Base-by-base conservation (phyloP, 2,113 vertebrate genomes). In the Sisor rabdophorus region DNA sequence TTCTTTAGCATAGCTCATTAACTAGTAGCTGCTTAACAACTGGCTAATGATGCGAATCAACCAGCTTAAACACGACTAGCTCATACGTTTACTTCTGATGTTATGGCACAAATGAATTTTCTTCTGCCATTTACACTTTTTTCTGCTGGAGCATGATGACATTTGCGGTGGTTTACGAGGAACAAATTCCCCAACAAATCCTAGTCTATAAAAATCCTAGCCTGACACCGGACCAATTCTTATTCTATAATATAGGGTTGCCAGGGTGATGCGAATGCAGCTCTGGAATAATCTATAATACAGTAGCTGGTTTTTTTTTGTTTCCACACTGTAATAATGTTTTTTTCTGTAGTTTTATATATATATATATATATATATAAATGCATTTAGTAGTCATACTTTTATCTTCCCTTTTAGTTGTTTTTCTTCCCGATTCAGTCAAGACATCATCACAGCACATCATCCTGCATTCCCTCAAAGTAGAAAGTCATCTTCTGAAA, bases 401-500 rank as follows among this genome's bases (percentile, higher is more conserved):
- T 68, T 68, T 6, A 50, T 50, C 20, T 24, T 56, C 20, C 30
- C 13, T 1, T 4, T 44, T 32, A 75, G 7, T 26, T 48, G 22
- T 22, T 32, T 17, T 47, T n/a, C 32, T 54, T 59, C 2, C 44
- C 12, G 16, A 70, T 60, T 44, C 55, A 8, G 16, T 28, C 32
- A 26, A 32, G 26, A 28, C 22, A 59, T 78, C 13, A 32, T 24
- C 30, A 65, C 15, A 79, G 55, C 52, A 56, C 32, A 26, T 53
- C 32, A 36, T 73, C n/a, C 47, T 47, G 13, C 54, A 30, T 22
- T 32, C 78, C 81, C 79, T 78, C 86, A 84, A 89, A 87, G 81
- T 88, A 87, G 86, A 80, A 90, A 85, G 86, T 81, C 82, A 88
- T 84, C 87, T 87, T 84, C 80, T 44, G 28, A 87, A 44, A 87